Evolutionary conservation across 2,113 vertebrate species (phyloP).

Genomic region (Numida meleagris): DNA sequence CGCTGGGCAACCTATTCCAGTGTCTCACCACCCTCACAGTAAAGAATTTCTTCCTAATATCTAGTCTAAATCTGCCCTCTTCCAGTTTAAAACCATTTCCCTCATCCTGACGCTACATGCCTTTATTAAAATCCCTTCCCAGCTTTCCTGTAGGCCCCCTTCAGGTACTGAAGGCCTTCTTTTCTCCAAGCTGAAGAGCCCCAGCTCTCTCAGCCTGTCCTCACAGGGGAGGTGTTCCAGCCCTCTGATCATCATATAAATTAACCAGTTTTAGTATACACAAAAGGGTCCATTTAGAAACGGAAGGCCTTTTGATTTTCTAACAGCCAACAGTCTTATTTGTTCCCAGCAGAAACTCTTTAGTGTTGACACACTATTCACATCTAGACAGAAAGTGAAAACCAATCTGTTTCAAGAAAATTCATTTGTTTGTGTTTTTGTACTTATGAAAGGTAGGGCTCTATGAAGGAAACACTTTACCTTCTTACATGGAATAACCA

Average conservation of each 20-base stretch:
- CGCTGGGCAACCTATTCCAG: no score
- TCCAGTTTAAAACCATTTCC: no score
- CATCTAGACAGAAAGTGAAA: conserved; percentile 4
- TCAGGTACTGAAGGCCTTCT: no score
- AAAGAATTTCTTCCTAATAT: no score
- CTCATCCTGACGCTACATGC: no score
- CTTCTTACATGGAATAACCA: background rate
- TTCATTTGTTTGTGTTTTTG: background rate
- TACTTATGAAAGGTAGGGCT: background rate
- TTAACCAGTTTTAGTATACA: background rate
- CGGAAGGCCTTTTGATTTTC: background rate
- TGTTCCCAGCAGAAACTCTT: background rate
- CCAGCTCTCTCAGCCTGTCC: no score
- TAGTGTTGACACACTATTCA: background rate
- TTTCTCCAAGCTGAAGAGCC: no score
- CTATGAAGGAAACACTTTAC: background rate
- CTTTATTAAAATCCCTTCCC: no score
- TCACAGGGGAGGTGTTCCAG: no score
- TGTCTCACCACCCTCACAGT: no score
- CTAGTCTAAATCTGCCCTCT: no score
- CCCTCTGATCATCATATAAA: background rate
- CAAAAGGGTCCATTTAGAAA: background rate
- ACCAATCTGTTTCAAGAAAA: background rate
- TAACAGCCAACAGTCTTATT: background rate
- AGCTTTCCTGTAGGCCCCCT: no score